These are phyloP conservation scores for Diplodus sargus DNA, from an alignment of 2,797 vertebrate species.

Conservation along the genomic window DNA sequence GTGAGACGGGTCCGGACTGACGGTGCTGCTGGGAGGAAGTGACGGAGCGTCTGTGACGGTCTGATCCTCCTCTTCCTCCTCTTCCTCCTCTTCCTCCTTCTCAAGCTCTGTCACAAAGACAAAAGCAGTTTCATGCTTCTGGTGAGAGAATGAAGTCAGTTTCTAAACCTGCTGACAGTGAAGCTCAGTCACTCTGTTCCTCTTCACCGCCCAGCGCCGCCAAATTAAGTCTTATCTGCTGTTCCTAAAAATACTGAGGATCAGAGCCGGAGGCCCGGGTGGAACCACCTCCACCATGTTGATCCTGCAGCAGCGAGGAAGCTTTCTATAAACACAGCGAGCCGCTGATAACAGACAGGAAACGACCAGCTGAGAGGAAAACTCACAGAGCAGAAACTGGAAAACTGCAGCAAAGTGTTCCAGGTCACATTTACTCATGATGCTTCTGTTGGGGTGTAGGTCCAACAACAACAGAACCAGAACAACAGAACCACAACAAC, in stretches of 20 bases:
- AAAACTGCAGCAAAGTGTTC: too few species aligned
- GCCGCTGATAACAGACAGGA: constrained; percentile 55
- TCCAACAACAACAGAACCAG: too few species aligned
- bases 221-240: constrained; percentile 23
- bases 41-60: constrained; percentile 6
- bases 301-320: constrained; percentile 34
- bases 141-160: too few species aligned
- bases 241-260: constrained; percentile 4
- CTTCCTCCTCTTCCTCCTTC: constrained; percentile 75
- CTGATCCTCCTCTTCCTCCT: constrained; percentile 68
- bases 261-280: constrained; percentile 8
- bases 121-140: too few species aligned
- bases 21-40: constrained; percentile 26
- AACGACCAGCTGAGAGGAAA: constrained; percentile 39
- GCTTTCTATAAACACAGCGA: constrained; percentile 57
- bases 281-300: constrained; percentile 38
- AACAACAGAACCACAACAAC: too few species aligned
- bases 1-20: constrained; percentile 78
- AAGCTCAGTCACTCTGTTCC: neutral
- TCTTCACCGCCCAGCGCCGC: neutral
- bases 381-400: too few species aligned
- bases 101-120: constrained; percentile 79
- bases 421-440: too few species aligned
- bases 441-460: too few species aligned
- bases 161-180: neutral